Conservation (phyloP, 2,888 invertebrate genomes). For the Macropis europaea region DNA sequence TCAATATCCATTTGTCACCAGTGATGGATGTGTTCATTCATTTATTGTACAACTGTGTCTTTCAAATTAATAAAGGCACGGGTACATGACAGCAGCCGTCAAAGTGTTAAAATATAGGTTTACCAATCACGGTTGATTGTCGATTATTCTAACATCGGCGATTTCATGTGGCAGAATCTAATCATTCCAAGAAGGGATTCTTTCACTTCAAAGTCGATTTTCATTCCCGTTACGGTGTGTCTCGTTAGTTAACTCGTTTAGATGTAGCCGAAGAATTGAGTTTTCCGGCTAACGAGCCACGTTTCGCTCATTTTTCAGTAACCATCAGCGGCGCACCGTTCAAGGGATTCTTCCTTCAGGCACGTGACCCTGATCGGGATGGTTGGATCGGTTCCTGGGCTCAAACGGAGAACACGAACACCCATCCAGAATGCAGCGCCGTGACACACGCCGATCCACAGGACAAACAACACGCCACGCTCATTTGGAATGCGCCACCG, state of each 20-base stretch:
- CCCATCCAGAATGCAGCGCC: constrained; percentile 89
- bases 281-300: not conserved
- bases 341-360: constrained; percentile 92
- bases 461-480: constrained; percentile 86
- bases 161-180: too few species aligned
- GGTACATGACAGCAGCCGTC: too few species aligned
- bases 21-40: too few species aligned
- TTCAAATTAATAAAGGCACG: too few species aligned
- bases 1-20: too few species aligned
- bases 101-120: too few species aligned
- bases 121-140: too few species aligned
- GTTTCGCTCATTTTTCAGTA: constrained; percentile 78
- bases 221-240: not conserved
- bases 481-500: constrained; percentile 88
- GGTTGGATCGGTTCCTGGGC: constrained; percentile 90
- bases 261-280: not conserved
- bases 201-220: too few species aligned
- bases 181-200: too few species aligned
- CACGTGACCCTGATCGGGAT: constrained; percentile 86
- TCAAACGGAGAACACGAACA: constrained; percentile 87
- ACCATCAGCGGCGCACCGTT: constrained; percentile 83
- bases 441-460: constrained; percentile 90
- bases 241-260: not conserved
- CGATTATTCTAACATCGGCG: too few species aligned
- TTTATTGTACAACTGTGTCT: too few species aligned